These are phyloP conservation scores for Microcebus griseorufus DNA, from an alignment of 2,113 vertebrate species.

Conservation along the genomic window DNA sequence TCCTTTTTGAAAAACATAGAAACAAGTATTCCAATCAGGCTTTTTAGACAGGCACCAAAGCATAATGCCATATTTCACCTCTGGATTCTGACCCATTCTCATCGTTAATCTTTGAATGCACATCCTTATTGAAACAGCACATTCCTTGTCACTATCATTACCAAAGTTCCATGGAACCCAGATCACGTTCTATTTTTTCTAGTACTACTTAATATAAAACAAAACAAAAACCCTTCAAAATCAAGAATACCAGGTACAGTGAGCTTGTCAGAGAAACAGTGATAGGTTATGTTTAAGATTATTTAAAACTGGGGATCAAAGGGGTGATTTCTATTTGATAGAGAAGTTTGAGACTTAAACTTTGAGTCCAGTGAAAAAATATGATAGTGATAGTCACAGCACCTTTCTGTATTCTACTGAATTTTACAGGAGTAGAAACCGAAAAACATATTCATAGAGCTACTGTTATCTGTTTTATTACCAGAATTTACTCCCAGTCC, in stretches of 20 bases:
- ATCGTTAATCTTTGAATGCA: neutral
- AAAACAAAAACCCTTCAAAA: neutral
- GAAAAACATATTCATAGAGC: neutral
- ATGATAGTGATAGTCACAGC: neutral
- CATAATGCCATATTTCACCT: neutral
- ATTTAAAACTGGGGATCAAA: conserved; percentile 15
- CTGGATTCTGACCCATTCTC: neutral
- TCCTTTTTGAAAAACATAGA: neutral
- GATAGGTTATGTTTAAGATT: conserved; percentile 6
- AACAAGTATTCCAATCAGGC: neutral
- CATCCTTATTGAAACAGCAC: neutral
- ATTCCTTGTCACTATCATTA: neutral
- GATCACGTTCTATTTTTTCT: neutral
- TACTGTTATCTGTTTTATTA: neutral
- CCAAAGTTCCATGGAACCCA: neutral
- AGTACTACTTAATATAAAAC: neutral
- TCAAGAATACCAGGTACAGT: neutral
- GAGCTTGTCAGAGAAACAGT: neutral
- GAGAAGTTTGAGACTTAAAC: neutral
- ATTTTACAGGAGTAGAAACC: conserved; percentile 37
- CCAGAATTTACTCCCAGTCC: neutral
- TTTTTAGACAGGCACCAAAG: neutral
- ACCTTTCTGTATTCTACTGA: neutral
- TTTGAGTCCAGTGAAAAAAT: neutral
- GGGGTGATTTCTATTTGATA: neutral